Evolutionary conservation across 2,797 vertebrate genomes (phyloP), one percentile per base, ranked within the genome.

Genomic region (Acridotheres tristis): DNA sequence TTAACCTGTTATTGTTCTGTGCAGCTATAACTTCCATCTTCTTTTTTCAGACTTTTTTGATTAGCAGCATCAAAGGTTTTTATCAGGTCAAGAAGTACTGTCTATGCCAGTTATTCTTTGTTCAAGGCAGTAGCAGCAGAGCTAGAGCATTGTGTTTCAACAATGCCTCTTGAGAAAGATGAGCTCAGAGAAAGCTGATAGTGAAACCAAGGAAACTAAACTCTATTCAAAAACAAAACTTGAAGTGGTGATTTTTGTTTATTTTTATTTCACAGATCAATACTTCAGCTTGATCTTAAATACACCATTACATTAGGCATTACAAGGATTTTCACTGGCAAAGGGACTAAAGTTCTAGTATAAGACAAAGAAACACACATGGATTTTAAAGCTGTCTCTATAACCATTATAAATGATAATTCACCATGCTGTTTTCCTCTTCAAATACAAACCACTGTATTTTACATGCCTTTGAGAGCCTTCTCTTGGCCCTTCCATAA

Each of bases 131-230:
- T n/a, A 59, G 82, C 58, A 54, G 58, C 57, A 53, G 68, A 85
- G 79, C 65, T 77, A 9, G 20, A 77, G 58, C 55, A 69, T 69
- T 96, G 81, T 89, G 65, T 95, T 97, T 96, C 93, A 93, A 72
- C 47, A 83, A 69, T 4, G 5, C 58, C 89, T 93, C 92, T 96
- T 85, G n/a, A 94, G 62, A 84, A 87, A 38, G 51, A 89, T 48
- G 82, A 95, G 53, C 92, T 86, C 59, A 85, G 47, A 94, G 72
- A 83, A 95, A 85, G 78, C 72, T 89, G 58, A 32, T 91, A 80
- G 55, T 72, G 87, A 94, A 95, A 86, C 87, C 43, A 59, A 83
- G 79, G 91, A 75, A 93, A 85, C 66, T 61, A 62, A 93, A 71
- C 32, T n/a, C 47, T 55, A 23, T 50, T 73, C 51, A 80, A 75